These are phyloP conservation scores for Listrodromus nycthemerus DNA, from an alignment of 2,888 invertebrate species.

Conservation along the genomic window DNA sequence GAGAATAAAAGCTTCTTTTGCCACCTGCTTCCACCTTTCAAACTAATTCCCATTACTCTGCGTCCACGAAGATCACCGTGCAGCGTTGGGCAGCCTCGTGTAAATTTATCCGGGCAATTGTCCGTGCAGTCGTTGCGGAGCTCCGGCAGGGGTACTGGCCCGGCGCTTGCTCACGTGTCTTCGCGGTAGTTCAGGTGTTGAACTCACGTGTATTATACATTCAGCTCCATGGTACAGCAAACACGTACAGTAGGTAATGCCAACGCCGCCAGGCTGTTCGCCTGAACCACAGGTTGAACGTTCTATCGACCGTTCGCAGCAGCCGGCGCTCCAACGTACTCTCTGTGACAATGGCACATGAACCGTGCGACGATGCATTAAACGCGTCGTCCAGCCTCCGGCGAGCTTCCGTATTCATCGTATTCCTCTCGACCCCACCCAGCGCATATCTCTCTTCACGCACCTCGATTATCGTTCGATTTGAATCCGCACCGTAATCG, in stretches of 20 bases:
- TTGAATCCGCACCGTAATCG: not conserved
- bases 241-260: conserved; percentile 11
- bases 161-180: not conserved
- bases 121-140: not conserved
- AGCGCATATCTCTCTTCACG: not conserved
- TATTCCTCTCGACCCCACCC: not conserved
- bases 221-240: not conserved
- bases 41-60: too few species aligned
- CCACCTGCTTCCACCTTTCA: too few species aligned
- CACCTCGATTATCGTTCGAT: conserved; percentile 1
- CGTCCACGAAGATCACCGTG: not conserved
- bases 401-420: not conserved
- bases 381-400: conserved; percentile 25
- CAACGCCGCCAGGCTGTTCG: not conserved
- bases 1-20: too few species aligned
- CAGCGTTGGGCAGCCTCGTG: not conserved
- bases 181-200: not conserved
- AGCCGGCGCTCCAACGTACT: conserved; percentile 16
- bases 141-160: not conserved
- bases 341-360: conserved; percentile 21
- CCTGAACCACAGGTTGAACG: conserved; percentile 47
- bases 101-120: not conserved
- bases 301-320: conserved; percentile 41
- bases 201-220: conserved; percentile 3
- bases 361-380: conserved; percentile 41